These are phyloP conservation scores for Drosophila eohydei DNA, from an alignment of 2,888 invertebrate species.

Conservation along the genomic window DNA sequence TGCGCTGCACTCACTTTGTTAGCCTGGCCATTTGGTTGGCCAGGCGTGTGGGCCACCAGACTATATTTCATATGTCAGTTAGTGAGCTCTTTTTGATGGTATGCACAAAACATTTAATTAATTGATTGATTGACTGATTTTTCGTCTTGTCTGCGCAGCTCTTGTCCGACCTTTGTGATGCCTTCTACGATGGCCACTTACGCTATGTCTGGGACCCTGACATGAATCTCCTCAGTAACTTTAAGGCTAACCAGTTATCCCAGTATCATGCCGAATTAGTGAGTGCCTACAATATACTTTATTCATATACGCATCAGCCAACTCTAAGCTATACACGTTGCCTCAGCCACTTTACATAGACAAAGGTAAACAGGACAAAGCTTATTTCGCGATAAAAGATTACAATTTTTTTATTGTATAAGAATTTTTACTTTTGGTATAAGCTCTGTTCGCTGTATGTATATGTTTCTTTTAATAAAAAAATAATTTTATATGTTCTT, in stretches of 20 bases:
- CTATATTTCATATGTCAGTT: neutral
- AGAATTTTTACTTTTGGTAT: neutral
- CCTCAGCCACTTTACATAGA: conserved; percentile 27
- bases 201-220: conserved; percentile 45
- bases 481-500: neutral
- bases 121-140: neutral
- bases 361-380: neutral
- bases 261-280: conserved; percentile 14
- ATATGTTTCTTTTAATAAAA: neutral
- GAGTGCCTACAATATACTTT: conserved; percentile 6
- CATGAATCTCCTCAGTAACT: conserved; percentile 40
- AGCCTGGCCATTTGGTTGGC: conserved; percentile 32
- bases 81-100: conserved; percentile 26
- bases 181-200: conserved; percentile 32
- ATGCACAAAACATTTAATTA: neutral
- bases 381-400: neutral
- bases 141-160: conserved; percentile 40
- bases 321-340: conserved; percentile 20
- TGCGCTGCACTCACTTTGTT: conserved; percentile 42
- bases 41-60: neutral
- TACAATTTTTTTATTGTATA: neutral
- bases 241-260: neutral
- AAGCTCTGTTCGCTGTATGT: neutral
- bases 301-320: conserved; percentile 10
- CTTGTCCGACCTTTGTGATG: conserved; percentile 38